phyloP scores from a whole-genome alignment of 1,140 invertebrate genomes.

The Drosophila serrata region DNA sequence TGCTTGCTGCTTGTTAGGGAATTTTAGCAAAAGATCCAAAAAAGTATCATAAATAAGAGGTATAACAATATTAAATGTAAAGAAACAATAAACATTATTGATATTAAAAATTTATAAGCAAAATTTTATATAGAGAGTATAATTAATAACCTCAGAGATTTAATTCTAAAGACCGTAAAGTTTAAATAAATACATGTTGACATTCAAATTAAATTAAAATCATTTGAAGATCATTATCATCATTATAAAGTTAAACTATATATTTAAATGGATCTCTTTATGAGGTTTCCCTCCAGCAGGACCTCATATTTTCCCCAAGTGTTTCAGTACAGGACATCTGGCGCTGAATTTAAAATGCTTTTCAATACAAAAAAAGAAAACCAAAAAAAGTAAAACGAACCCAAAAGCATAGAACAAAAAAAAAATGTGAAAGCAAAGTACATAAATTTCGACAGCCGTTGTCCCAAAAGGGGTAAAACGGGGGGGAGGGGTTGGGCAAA shows the following conservation, averaged over 20 bases:
- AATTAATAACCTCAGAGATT: too few species aligned
- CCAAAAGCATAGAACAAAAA: conserved; percentile 37
- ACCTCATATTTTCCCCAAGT: not conserved
- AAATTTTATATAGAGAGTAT: too few species aligned
- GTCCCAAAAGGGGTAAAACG: conserved; percentile 38
- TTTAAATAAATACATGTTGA: fast-evolving
- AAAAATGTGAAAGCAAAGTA: conserved; percentile 65
- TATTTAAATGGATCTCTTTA: not conserved
- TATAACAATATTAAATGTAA: too few species aligned
- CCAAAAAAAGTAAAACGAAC: conserved; percentile 35
- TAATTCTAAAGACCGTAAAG: not conserved
- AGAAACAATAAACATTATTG: too few species aligned
- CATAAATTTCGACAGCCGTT: conserved; percentile 76
- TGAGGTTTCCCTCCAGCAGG: not conserved
- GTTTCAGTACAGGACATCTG: conserved; percentile 62
- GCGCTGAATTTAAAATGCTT: conserved; percentile 78
- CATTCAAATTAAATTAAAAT: not conserved
- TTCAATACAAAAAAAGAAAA: conserved; percentile 60
- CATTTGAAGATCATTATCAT: not conserved
- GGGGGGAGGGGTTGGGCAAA: conserved; percentile 1
- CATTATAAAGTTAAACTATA: fast-evolving
- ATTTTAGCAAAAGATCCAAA: too few species aligned
- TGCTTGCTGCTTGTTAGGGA: too few species aligned
- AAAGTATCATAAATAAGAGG: too few species aligned
- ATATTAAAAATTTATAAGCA: too few species aligned